Percentiles rank a stretch among this genome's conserved stretches.
These are phyloP conservation scores for Drosophila nikananu DNA, from an alignment of 1,140 invertebrate species.

Conservation along the genomic window DNA sequence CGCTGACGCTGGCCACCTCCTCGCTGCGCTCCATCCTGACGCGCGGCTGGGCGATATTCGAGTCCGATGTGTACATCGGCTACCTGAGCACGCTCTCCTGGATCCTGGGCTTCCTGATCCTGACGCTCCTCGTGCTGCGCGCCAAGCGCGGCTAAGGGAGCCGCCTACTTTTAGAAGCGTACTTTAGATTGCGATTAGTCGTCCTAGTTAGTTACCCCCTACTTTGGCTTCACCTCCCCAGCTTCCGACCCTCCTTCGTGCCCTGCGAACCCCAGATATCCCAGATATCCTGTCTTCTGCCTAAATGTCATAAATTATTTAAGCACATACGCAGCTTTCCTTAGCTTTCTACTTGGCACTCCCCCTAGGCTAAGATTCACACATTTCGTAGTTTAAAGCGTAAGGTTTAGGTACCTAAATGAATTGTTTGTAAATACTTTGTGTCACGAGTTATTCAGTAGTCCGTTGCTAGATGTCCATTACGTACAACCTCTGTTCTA, in stretches of 20 bases:
- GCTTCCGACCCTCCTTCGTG: neutral
- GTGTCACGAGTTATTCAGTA: slow-evolving; percentile 50
- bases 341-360: slow-evolving; percentile 43
- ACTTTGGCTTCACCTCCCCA: slow-evolving; percentile 25
- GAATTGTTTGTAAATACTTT: slow-evolving; percentile 78
- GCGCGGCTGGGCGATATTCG: slow-evolving; percentile 93
- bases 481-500: slow-evolving; percentile 53
- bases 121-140: slow-evolving; percentile 92
- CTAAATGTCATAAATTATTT: slow-evolving; percentile 81
- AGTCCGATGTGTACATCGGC: slow-evolving; percentile 94
- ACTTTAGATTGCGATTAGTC: slow-evolving; percentile 64
- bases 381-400: slow-evolving; percentile 69
- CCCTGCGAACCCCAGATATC: slow-evolving; percentile 3
- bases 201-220: slow-evolving; percentile 44
- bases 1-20: slow-evolving; percentile 96
- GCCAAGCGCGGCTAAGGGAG: slow-evolving; percentile 89
- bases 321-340: slow-evolving; percentile 65
- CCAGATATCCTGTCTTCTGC: slow-evolving; percentile 7
- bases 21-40: slow-evolving; percentile 95
- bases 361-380: slow-evolving; percentile 63
- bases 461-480: slow-evolving; percentile 42
- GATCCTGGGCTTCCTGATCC: slow-evolving; percentile 94
- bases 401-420: slow-evolving; percentile 81
- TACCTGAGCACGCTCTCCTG: slow-evolving; percentile 95
- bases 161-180: slow-evolving; percentile 55